Conservation (phyloP, 2,888 invertebrate species). For the Xylophagus ater region DNA sequence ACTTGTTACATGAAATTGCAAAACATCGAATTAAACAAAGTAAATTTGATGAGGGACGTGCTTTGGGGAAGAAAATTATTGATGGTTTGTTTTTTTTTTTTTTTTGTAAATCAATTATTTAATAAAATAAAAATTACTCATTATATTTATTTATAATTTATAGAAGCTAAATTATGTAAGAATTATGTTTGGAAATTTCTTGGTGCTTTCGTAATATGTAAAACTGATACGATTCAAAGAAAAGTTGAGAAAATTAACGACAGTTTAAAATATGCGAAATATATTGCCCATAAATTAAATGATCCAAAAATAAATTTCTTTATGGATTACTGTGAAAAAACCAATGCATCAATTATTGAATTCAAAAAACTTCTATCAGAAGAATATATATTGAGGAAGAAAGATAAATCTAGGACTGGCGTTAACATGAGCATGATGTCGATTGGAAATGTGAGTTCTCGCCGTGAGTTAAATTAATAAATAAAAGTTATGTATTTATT, state of each 20-base stretch:
- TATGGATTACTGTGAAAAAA: conserved; percentile 6
- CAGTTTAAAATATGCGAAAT: conserved; percentile 4
- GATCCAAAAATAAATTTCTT: conserved; percentile 7
- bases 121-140: not conserved
- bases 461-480: too few relatives aligned
- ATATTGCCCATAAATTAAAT: conserved; percentile 8
- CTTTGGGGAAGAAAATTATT: conserved; percentile 11
- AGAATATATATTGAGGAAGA: conserved; percentile 5
- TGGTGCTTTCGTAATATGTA: conserved; percentile 5
- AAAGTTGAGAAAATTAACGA: conserved; percentile 7
- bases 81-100: conserved; percentile 6
- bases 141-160: not conserved
- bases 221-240: conserved; percentile 7
- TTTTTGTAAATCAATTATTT: not conserved
- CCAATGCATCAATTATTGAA: conserved; percentile 7
- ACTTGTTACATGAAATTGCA: conserved; percentile 13
- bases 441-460: too few relatives aligned
- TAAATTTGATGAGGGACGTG: conserved; percentile 12
- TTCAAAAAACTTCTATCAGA: conserved; percentile 8
- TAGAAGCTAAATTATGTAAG: conserved; percentile 12
- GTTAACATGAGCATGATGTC: too few relatives aligned
- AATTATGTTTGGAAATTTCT: conserved; percentile 14
- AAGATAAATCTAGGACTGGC: conserved; percentile 3
- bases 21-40: conserved; percentile 11
- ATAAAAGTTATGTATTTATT: too few relatives aligned